A percentile compares a stretch with the other conserved stretches of the same genome.
Conservation (phyloP, 2,797 vertebrate species). For the Premnoplex brunnescens region DNA sequence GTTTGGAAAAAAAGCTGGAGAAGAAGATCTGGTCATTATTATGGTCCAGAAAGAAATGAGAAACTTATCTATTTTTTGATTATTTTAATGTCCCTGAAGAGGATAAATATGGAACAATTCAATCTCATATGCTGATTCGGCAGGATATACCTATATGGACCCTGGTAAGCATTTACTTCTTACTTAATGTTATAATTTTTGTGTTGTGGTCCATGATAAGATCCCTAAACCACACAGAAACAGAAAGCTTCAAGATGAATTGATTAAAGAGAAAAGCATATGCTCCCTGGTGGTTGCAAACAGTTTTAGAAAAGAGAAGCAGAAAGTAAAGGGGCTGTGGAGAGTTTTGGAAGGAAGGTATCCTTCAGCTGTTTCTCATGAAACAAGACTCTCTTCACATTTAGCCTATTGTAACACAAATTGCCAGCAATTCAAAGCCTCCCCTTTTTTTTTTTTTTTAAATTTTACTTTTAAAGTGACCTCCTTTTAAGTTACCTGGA, state of each 20-base stretch:
- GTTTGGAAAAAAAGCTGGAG: conserved; percentile 79
- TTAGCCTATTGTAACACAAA: neutral
- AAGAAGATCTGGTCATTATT: conserved; percentile 82
- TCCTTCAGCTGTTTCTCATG: neutral
- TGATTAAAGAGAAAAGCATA: neutral
- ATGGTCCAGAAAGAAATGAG: conserved; percentile 80
- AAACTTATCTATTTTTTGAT: conserved; percentile 83
- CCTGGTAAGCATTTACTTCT: conserved; percentile 72
- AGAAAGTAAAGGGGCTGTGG: neutral
- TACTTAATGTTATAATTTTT: neutral
- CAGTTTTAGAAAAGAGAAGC: neutral
- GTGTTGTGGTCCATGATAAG: neutral
- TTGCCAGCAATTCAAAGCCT: neutral
- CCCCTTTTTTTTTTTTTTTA: too few relatives aligned
- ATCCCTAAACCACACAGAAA: neutral
- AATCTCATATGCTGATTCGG: conserved; percentile 77
- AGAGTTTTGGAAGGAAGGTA: neutral
- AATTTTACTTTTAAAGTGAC: neutral
- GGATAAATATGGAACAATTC: conserved; percentile 77
- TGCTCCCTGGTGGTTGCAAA: neutral
- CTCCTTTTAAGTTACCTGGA: neutral
- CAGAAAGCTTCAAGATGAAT: neutral
- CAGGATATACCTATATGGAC: conserved; percentile 79
- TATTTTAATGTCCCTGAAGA: conserved; percentile 83
- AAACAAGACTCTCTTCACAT: neutral